Percentiles rank a stretch among this genome's conserved stretches.
phyloP scores from a whole-genome alignment of 2,113 vertebrate species.

The Anhinga anhinga region DNA sequence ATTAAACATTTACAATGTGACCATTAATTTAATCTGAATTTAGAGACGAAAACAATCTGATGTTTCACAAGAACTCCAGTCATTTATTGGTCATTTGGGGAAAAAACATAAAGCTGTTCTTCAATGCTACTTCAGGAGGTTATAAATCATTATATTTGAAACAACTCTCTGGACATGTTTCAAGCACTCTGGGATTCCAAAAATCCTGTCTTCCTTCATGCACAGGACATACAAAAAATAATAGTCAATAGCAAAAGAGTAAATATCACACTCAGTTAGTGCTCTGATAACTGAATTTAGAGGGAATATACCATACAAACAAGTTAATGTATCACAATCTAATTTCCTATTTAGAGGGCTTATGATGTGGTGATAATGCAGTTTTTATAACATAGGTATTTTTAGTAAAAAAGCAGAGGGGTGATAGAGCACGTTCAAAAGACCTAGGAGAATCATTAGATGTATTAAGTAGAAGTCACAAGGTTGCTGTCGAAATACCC shows the following conservation, averaged over 20 bases:
- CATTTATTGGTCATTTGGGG: not conserved
- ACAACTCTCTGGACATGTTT: not conserved
- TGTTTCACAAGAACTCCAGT: not conserved
- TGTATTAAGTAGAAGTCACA: not conserved
- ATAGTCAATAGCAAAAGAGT: not conserved
- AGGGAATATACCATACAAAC: not conserved
- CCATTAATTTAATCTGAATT: not conserved
- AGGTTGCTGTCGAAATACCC: not conserved
- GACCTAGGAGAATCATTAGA: not conserved
- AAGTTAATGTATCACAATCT: not conserved
- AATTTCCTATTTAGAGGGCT: not conserved
- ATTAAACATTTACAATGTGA: not conserved
- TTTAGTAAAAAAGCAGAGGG: not conserved
- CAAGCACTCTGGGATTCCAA: not conserved
- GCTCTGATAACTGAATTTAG: not conserved
- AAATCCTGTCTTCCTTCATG: not conserved
- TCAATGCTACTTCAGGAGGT: not conserved
- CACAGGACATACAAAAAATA: not conserved
- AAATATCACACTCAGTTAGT: not conserved
- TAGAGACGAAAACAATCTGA: not conserved
- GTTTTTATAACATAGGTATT: not conserved
- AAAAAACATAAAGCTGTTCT: not conserved
- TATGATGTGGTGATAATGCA: not conserved
- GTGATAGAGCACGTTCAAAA: not conserved
- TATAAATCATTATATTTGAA: not conserved